A percentile compares a stretch with the other conserved stretches of the same genome.
Evolutionary conservation across 2,888 invertebrate species (phyloP).

Genomic region (Minunthozetes semirufus): DNA sequence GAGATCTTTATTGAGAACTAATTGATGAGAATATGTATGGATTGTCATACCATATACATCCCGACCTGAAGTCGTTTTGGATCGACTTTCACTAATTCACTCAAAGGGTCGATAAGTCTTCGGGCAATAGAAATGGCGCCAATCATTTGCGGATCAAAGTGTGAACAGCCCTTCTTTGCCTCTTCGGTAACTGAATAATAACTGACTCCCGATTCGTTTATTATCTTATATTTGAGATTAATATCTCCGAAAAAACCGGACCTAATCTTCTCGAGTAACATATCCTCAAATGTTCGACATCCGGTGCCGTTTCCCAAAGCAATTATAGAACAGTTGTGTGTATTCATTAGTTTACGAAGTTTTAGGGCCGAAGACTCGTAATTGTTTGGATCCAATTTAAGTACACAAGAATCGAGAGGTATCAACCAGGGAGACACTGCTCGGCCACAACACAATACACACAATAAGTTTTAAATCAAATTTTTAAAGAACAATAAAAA

Average conservation of each 20-base stretch:
- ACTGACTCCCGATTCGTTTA: constrained; percentile 74
- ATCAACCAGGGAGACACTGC: constrained; percentile 25
- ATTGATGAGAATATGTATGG: background rate
- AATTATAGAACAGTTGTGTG: constrained; percentile 67
- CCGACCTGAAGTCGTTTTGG: constrained; percentile 83
- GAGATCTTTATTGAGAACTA: background rate
- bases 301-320: constrained; percentile 87
- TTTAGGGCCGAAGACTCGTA: constrained; percentile 46
- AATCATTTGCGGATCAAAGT: constrained; percentile 59
- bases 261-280: constrained; percentile 51
- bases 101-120: constrained; percentile 78
- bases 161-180: constrained; percentile 73
- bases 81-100: constrained; percentile 86
- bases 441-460: too few relatives aligned
- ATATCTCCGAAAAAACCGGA: constrained; percentile 52
- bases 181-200: constrained; percentile 81
- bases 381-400: constrained; percentile 37
- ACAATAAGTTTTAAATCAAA: background rate
- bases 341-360: constrained; percentile 55
- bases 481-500: background rate
- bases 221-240: constrained; percentile 53
- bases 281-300: constrained; percentile 75
- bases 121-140: constrained; percentile 62
- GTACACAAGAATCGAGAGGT: background rate
- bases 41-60: constrained; percentile 60